Conservation (phyloP, 2,888 invertebrate genomes). For the Drosophila neotestacea region DNA sequence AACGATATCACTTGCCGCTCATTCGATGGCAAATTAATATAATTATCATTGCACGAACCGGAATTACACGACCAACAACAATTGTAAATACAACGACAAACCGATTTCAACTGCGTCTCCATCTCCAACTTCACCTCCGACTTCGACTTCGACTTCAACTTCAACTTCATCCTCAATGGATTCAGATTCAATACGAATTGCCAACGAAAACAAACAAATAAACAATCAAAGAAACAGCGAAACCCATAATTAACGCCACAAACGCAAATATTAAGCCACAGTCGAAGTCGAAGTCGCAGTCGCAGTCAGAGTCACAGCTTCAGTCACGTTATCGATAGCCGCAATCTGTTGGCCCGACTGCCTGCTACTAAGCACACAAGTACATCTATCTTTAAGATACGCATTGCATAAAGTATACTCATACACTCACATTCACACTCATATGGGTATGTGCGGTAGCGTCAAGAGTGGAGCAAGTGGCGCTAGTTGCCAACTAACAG, state of each 20-base stretch:
- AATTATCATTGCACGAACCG: conserved; percentile 82
- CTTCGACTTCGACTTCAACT: conserved; percentile 7
- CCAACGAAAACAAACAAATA: conserved; percentile 64
- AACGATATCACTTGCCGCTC: conserved; percentile 71
- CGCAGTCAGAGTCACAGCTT: conserved; percentile 15
- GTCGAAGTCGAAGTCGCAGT: conserved; percentile 29
- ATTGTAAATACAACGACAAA: conserved; percentile 46
- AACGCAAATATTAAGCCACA: conserved; percentile 78
- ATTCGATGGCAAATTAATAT: conserved; percentile 80
- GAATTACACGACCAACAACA: conserved; percentile 75
- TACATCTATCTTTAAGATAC: conserved; percentile 45
- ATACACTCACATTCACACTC: conserved; percentile 11
- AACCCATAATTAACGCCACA: conserved; percentile 80
- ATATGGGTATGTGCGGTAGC: conserved; percentile 10
- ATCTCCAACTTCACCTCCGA: background rate
- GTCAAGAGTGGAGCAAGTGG: conserved; percentile 33
- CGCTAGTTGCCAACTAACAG: conserved; percentile 43
- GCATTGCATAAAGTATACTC: conserved; percentile 41
- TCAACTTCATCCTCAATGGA: conserved; percentile 46
- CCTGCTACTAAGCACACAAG: conserved; percentile 12
- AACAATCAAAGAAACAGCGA: conserved; percentile 78
- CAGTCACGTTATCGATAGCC: conserved; percentile 65
- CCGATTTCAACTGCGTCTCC: conserved; percentile 4
- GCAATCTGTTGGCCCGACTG: conserved; percentile 54
- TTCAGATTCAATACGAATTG: conserved; percentile 27